Base-by-base conservation (phyloP, 2,888 invertebrate species). In the Conistra vaccinii region DNA sequence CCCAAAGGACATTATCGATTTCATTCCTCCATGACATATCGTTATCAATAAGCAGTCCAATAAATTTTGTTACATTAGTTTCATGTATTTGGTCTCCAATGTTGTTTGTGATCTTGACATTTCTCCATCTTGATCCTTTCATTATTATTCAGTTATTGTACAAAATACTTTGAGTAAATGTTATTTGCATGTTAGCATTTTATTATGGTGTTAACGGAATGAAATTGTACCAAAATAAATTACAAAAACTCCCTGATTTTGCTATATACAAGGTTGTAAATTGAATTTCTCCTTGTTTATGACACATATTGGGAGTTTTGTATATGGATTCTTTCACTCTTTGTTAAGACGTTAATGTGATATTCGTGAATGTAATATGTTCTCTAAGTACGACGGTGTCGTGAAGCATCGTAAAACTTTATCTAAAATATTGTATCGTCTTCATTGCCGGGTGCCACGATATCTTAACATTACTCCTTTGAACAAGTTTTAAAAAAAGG, bases 211-310 rank as follows among this genome's bases (percentile, higher is more conserved):
- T 20, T 48, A 42, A 14, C 12, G 39, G 1, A 32, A 62, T 29
- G 1, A 42, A 35, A 42, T 58, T 58, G 39, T 42, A 10, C 14
- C 14, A 42, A 58, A 63, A 51, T n/a, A 48, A 17, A 42, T 72
- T 32, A 32, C 42, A 51, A 51, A 10, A 29, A 10, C 32, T 63
- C n/a, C 1, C 14, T 29, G 39, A 77, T 55, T 53, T 60, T 53
- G 7, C 20, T 12, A 9, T 65, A 35, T n/a, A 57, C 51, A 76
- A 48, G n/a, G 26, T 57, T 58, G n/a, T 78, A 29, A 57, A 78
- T 58, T 39, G 51, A 58, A 76, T 81, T 58, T 5, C 4, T 29
- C 3, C 10, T 2, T 53, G 17, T 67, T 57, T 67, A 35, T 76
- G 29, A 17, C 23, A 26, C 6, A 26, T 74, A 66, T 17, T 51